Base-by-base conservation (phyloP, 2,888 invertebrate species). In the Gandaritis pyraliata region DNA sequence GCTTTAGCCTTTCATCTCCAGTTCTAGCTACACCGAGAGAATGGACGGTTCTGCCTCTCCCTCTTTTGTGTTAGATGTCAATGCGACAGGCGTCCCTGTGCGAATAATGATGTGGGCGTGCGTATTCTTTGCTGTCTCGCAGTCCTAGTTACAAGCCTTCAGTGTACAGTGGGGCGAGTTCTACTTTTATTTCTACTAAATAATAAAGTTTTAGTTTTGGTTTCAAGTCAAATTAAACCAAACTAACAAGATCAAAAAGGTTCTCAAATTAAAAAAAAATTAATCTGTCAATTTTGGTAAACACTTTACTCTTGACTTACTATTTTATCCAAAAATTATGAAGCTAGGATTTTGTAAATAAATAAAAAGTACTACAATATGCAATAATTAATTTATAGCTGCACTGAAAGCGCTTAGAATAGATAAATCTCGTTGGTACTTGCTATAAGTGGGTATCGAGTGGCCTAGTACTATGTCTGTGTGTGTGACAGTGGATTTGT, bases 41-140 rank as follows among this genome's bases (percentile, higher is more conserved):
- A 38, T n/a, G 38, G 18, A 50, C 33, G 11, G 12, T 36, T 16
- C 49, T 50, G 23, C 13, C 43, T 47, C 50, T 52, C 18, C 48
- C 38, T 12, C 13, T 58, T 55, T 62, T 62, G 63, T 64, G 46
- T 41, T 36, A 58, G 46, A 41, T 55, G 55, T 51, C 59, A 38
- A 54, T 60, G 50, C 47, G 55, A 29, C 51, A 29, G 12, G 54
- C 41, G 43, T 55, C 41, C 29, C 53, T 46, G 47, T 46, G 63
- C 52, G 36, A 8, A 29, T 48, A 38, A 51, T 46, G 54, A 43
- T 41, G 49, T 13, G 49, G 12, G 41, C 16, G 39, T 33, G 39
- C 33, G 12, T 7, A n/a, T n/a, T n/a, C n/a, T n/a, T n/a, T n/a
- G 7, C 2, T 29, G 43, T 43, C 29, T 18, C 10, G 49, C 7